Evolutionary conservation across 2,113 vertebrate genomes (phyloP), one percentile per base, ranked within the genome.

Genomic region (Tympanuchus pallidicinctus): DNA sequence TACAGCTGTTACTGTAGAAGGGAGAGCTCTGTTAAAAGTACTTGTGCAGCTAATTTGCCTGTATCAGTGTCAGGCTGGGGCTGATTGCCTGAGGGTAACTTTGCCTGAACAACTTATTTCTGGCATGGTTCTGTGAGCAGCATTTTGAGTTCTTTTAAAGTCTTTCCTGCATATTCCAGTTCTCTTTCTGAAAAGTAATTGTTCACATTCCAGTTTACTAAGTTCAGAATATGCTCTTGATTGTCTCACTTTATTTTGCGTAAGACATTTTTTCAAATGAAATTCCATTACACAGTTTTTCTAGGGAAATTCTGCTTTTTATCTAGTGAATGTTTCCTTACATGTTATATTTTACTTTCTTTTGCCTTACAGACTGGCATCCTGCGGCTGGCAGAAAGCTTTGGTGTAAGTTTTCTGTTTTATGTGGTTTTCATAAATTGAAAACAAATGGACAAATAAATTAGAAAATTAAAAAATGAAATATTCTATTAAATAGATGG

Each of bases 51-150:
- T 91, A 94, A 96, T 95, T 95, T 95, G 59, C 67, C 42, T 82
- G 21, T 48, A 34, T 59, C 75, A 82, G 5, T 89, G 86, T 82
- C 91, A 94, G 63, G 40, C 43, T 87, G 78, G 24, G 48, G 60
- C 74, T 95, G 71, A 66, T 56, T 73, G 90, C 93, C 94, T 77
- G 40, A 76, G 93, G 93, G 78, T 32, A 59, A 77, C 79, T 94
- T 85, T 85, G 36, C 75, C 59, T 91, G 82, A 80, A 85, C 85
- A 91, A 34, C 40, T 91, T 85, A 30, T 91, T 91, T 79, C 64
- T 89, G 82, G 21, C 45, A 30, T 80, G 21, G 3, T 85, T 91
- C 88, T 91, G 47, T 45, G 16, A 80, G 79, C 36, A 86, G 36
- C 18, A 66, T 88, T 95, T 94, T 91, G 82, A 87, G 40, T 6